Evolutionary conservation across 2,888 invertebrate genomes (phyloP), one percentile per base, ranked within the genome.

Genomic region (Dolichomitus sp.): DNA sequence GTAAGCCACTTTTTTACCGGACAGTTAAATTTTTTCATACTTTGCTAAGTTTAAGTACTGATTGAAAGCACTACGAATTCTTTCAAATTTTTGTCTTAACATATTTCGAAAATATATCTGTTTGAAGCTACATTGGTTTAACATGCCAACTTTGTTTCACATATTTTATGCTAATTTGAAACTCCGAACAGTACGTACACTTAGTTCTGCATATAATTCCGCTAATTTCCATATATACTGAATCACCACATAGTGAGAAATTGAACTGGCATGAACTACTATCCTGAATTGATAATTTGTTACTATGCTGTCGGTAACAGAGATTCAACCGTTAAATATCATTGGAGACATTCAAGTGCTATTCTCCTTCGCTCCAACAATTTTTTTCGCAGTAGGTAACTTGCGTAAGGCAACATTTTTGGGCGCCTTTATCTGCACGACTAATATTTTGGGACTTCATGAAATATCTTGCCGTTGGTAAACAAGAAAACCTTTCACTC

Each of bases 381-480:
- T 57, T 37, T 54, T 17, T 59, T 37, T 37, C 50, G 57, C 59
- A 17, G 37, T 17, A 37, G 37, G 37, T 59, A 59, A 59, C 17
- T 59, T 17, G 17, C 37, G 59, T 33, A 33, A 6, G 14, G n/a
- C n/a, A 33, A 33, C 30, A n/a, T n/a, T 5, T n/a, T 33, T n/a
- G 0, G 17, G 3, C 11, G 17, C 11, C 17, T 33, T 59, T 59
- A 17, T 37, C 37, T 17, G 37, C 59, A 37, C 37, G 2, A 33
- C 27, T 14, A 27, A 59, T 59, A 30, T 33, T n/a, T 33, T 14
- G 4, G 9, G 6, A 33, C 4, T 33, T n/a, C n/a, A 9, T 33
- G 40, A 12, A 65, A 30, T 40, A 70, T 59, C 23, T 78, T 48
- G 57, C 83, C 17, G 87, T 77, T 80, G 87, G 86, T 87, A 86